phyloP scores from a whole-genome alignment of 64 coral and sea anemone genomes.

The Anthopleura sola region DNA sequence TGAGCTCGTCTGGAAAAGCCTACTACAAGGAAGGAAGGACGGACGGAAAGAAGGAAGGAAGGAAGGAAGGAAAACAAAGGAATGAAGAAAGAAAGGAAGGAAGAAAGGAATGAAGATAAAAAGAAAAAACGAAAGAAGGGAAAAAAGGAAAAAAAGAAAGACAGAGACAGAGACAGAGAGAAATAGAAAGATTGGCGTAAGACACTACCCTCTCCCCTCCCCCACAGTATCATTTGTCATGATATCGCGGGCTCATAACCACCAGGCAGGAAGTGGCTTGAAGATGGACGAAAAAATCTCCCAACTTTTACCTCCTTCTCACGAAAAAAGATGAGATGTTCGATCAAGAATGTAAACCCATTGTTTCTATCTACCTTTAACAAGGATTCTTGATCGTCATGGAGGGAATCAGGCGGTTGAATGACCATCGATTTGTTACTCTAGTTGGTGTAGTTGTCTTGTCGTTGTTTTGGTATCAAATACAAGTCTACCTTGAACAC shows the following conservation, averaged over 20 bases:
- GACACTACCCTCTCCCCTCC: not conserved
- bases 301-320: not conserved
- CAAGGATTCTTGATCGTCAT: not conserved
- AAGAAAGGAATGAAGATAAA: not conserved
- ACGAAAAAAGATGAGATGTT: not conserved
- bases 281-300: not conserved
- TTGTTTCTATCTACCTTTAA: not conserved
- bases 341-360: not conserved
- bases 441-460: not conserved
- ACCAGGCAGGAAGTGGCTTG: not conserved
- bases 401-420: not conserved
- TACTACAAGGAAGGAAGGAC: too few species aligned
- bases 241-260: not conserved
- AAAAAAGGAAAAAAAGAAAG: not conserved
- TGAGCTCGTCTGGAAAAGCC: too few species aligned
- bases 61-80: too few species aligned
- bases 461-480: constrained; percentile 32
- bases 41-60: not conserved
- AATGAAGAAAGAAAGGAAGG: not conserved
- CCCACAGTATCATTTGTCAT: not conserved
- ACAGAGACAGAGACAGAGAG: not conserved
- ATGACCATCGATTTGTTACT: not conserved
- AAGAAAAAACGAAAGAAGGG: not conserved
- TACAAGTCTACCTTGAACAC: constrained; percentile 18
- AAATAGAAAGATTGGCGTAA: not conserved